phyloP scores from a whole-genome alignment of 2,797 vertebrate genomes.

The Alosa sapidissima region DNA sequence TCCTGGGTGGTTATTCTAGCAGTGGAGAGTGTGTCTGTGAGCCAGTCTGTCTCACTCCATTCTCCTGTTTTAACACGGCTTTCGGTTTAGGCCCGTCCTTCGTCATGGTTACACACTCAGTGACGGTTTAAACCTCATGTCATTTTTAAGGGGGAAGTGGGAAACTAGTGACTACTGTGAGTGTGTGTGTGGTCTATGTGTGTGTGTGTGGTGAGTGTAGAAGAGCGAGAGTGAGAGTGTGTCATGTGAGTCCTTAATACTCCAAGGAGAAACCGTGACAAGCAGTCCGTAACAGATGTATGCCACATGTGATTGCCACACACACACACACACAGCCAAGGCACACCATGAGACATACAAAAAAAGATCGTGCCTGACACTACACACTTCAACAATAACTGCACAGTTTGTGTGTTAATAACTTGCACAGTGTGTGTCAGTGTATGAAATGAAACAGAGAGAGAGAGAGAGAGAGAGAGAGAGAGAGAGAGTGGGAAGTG shows the following conservation, averaged over 20 bases:
- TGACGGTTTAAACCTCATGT: constrained; percentile 17
- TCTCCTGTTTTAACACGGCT: not conserved
- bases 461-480: not conserved
- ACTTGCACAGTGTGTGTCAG: too few relatives aligned
- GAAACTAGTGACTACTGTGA: not conserved
- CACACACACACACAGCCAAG: not conserved
- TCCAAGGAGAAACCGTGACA: not conserved
- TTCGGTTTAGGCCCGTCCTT: not conserved
- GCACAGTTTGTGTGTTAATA: too few relatives aligned
- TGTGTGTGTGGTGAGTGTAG: not conserved
- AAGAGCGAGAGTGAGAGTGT: not conserved
- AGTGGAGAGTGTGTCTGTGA: not conserved
- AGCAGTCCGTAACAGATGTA: not conserved
- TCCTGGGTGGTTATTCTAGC: not conserved
- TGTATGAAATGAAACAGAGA: too few relatives aligned
- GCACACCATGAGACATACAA: too few relatives aligned
- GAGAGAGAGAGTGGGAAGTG: not conserved
- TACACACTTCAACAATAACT: too few relatives aligned
- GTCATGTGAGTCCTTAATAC: not conserved
- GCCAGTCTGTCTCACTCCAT: not conserved
- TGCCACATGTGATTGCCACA: not conserved
- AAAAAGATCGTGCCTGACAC: too few relatives aligned
- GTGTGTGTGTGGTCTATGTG: not conserved
- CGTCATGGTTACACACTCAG: not conserved
- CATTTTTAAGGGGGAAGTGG: not conserved